Percentiles rank a stretch among this genome's conserved stretches.
Evolutionary conservation across 1,140 invertebrate species (phyloP).

Genomic region (Eufriesea mexicana): DNA sequence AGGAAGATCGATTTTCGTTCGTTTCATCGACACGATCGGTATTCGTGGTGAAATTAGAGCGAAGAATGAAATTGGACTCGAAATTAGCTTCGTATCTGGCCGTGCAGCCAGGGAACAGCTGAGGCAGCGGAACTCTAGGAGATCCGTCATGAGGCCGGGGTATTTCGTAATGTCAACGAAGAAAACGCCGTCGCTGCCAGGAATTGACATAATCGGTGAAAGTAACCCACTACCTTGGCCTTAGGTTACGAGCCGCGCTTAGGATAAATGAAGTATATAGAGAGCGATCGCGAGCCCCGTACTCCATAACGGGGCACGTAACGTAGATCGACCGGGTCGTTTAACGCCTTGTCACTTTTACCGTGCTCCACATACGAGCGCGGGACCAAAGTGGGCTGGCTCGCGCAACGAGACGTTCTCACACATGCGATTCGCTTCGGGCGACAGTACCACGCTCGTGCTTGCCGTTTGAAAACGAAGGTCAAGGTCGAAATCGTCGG

Average conservation of each 20-base stretch:
- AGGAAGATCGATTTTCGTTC: background rate
- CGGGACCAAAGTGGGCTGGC: constrained; percentile 58
- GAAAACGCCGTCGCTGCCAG: constrained; percentile 51
- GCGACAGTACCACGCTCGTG: constrained; percentile 57
- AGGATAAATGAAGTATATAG: constrained; percentile 60
- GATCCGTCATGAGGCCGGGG: background rate
- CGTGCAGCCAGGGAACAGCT: background rate
- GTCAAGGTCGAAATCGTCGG: constrained; percentile 69
- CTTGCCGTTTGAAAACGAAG: constrained; percentile 66
- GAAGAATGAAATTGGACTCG: background rate
- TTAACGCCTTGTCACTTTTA: constrained; percentile 63
- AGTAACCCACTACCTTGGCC: constrained; percentile 69
- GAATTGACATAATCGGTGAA: constrained; percentile 69
- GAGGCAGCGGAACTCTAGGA: background rate
- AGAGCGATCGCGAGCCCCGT: constrained; percentile 32
- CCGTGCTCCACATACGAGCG: constrained; percentile 68
- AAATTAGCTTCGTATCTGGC: constrained; percentile 22
- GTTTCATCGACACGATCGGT: background rate
- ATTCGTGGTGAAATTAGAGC: background rate
- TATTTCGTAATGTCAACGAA: constrained; percentile 55
- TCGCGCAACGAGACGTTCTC: constrained; percentile 55
- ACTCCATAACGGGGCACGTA: constrained; percentile 58
- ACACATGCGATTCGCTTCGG: constrained; percentile 67
- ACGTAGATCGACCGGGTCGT: constrained; percentile 42
- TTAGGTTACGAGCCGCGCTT: constrained; percentile 60